phyloP scores from a whole-genome alignment of 2,888 invertebrate species.

The Euzetes globulus region DNA sequence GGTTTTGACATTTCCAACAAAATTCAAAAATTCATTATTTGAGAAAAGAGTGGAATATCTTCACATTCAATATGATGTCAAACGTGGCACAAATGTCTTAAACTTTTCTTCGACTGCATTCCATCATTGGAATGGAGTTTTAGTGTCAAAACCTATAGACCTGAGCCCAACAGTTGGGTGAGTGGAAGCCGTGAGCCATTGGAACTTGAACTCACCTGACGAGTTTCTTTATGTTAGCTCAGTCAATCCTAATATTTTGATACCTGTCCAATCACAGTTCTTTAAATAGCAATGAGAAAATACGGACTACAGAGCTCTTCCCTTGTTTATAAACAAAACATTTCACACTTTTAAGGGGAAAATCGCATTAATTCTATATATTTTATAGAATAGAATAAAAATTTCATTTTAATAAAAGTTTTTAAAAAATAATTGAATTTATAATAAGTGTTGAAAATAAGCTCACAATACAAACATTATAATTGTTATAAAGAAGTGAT shows the following conservation, averaged over 20 bases:
- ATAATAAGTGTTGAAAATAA: background rate
- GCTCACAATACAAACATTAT: background rate
- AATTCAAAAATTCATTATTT: background rate
- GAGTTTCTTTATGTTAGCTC: background rate
- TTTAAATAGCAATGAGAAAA: background rate
- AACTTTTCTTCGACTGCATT: conserved; percentile 4
- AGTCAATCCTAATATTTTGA: background rate
- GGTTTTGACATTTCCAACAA: background rate
- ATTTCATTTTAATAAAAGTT: background rate
- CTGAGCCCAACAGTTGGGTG: background rate
- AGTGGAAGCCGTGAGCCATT: background rate
- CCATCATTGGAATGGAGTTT: conserved; percentile 10
- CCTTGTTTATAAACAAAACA: too few species aligned
- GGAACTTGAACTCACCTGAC: conserved; percentile 7
- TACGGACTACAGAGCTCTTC: background rate
- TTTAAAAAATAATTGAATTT: background rate
- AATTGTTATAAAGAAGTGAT: background rate
- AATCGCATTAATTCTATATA: too few species aligned
- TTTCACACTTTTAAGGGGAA: too few species aligned
- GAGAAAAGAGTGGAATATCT: background rate
- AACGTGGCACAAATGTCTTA: conserved; percentile 20
- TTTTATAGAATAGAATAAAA: too few species aligned
- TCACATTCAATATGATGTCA: background rate
- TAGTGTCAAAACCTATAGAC: background rate
- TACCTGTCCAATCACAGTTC: background rate